Percentiles rank a stretch among this genome's conserved stretches.
Evolutionary conservation across 2,113 vertebrate genomes (phyloP).

Genomic region (Trematocara macrostoma): DNA sequence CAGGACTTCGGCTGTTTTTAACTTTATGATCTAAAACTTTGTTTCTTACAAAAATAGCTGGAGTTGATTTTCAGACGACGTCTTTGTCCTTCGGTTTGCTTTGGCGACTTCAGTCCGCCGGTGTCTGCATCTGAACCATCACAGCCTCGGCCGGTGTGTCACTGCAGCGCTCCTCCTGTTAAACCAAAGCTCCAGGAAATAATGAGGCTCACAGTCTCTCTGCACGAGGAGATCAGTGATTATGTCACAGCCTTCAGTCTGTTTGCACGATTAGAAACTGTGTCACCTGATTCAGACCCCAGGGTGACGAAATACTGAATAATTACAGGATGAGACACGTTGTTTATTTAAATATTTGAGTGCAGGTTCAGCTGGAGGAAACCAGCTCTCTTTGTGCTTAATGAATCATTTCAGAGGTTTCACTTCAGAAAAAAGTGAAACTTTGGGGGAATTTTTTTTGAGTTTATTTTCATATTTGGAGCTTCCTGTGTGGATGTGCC

Average conservation of each 20-base stretch:
- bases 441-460: neutral
- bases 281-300: neutral
- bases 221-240: neutral
- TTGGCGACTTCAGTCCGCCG: neutral
- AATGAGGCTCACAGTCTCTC: neutral
- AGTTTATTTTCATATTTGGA: neutral
- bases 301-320: fast-evolving
- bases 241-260: neutral
- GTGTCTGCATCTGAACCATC: neutral
- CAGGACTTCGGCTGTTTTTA: neutral
- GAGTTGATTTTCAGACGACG: neutral
- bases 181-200: neutral
- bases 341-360: neutral
- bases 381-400: neutral
- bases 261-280: neutral
- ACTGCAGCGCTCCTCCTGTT: neutral
- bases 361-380: neutral
- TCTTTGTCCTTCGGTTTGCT: neutral
- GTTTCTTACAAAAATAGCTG: neutral
- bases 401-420: neutral
- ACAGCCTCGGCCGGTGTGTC: no score
- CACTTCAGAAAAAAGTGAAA: neutral
- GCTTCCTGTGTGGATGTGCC: neutral
- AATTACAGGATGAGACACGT: neutral
- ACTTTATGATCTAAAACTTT: neutral